These are phyloP conservation scores for Didymodactylos carnosus DNA, from an alignment of 2,888 invertebrate species.

Conservation along the genomic window DNA sequence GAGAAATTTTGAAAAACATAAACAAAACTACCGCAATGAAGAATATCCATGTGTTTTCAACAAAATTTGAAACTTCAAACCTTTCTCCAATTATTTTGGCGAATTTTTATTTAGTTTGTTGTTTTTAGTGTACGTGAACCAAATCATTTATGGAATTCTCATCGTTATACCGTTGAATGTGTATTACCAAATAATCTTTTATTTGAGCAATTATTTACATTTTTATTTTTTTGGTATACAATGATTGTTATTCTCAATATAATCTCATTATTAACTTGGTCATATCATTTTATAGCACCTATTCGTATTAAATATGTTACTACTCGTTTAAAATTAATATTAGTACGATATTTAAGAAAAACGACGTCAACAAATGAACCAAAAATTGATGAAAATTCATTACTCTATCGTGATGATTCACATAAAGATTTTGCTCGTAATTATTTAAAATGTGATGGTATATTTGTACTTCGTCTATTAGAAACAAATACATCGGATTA, in stretches of 20 bases:
- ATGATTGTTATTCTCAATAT: background rate
- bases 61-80: too few relatives aligned
- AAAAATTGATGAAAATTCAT: background rate
- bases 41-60: too few relatives aligned
- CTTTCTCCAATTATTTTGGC: too few relatives aligned
- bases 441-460: background rate
- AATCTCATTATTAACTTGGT: background rate
- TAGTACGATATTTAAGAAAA: background rate
- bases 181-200: constrained; percentile 16
- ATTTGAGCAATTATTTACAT: constrained; percentile 15
- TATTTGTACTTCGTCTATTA: background rate
- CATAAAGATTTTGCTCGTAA: background rate
- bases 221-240: constrained; percentile 9
- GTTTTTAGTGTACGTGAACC: constrained; percentile 11
- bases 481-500: background rate
- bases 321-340: background rate
- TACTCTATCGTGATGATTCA: background rate
- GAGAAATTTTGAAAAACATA: too few relatives aligned
- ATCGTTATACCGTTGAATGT: constrained; percentile 17
- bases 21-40: too few relatives aligned
- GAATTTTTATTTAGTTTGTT: too few relatives aligned
- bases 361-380: background rate
- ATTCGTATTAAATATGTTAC: background rate
- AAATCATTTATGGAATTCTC: constrained; percentile 12
- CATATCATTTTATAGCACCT: background rate